Conservation (phyloP, 2,888 invertebrate species). For the Tenthredo distinguenda region DNA sequence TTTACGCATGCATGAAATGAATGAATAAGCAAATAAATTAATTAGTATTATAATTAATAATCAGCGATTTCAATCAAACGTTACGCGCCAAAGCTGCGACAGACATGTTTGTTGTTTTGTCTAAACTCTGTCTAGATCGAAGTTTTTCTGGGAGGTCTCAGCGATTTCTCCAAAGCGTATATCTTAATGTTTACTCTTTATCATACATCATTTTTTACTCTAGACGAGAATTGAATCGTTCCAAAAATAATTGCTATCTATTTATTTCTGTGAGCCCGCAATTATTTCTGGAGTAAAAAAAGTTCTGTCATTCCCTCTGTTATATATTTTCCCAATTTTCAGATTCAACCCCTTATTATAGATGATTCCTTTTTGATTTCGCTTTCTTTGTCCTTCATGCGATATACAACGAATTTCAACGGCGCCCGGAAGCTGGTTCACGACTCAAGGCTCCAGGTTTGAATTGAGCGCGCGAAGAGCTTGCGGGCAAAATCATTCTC, state of each 20-base stretch:
- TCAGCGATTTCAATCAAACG: neutral
- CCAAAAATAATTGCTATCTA: neutral
- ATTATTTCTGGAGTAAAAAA: too few relatives aligned
- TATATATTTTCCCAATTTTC: neutral
- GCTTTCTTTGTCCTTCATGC: neutral
- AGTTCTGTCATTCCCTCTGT: neutral
- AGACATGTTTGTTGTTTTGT: neutral
- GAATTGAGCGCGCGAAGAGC: constrained; percentile 7
- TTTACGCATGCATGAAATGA: neutral
- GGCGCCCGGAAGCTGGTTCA: constrained; percentile 12
- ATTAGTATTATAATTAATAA: neutral
- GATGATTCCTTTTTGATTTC: neutral
- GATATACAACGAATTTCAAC: neutral
- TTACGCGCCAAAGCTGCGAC: neutral
- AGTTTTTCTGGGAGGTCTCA: neutral
- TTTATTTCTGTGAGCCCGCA: neutral
- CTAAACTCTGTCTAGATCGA: neutral
- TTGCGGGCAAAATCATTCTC: neutral
- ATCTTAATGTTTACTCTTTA: constrained; percentile 3
- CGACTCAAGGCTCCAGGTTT: neutral
- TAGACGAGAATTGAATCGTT: neutral
- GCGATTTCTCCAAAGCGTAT: neutral
- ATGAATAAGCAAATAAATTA: neutral
- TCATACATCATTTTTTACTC: neutral
- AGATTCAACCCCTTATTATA: neutral